Evolutionary conservation across 2,888 invertebrate species (phyloP), one percentile per base, ranked within the genome.

Genomic region (Elmis aenea): DNA sequence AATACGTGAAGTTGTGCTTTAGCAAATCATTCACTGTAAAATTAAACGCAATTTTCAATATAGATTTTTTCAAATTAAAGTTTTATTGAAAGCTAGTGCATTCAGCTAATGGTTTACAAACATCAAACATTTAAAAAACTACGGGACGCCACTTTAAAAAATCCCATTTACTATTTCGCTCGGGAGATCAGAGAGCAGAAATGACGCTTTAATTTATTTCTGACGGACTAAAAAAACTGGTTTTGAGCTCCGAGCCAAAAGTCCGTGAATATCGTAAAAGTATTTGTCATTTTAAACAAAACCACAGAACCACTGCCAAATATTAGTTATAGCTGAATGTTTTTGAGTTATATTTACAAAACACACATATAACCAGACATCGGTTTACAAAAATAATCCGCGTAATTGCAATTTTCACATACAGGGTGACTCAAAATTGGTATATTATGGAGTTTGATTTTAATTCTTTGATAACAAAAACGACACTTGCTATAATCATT

Each of bases 261-360:
- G 18, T 20, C 28, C 28, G 21, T 20, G 10, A 23, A 30, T 30
- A 30, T 30, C 30, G 30, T 23, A 30, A 30, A 30, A 23, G 22
- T 23, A 30, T 30, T 30, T 30, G 30, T 30, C 30, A 30, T 30
- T 30, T 23, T 14, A 28, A 15, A 30, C 2, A 13, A 30, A 30
- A 30, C 22, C 23, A 30, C 30, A 13, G 30, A 30, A 30, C 30
- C 12, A 30, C 30, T 30, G 30, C 30, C 30, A 30, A 23, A 30
- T 30, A 30, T 30, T 23, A 23, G 30, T 23, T 23, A 30, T 23
- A 28, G 14, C 30, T 13, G 21, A 13, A 14, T 10, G 23, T 23
- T 30, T 30, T 14, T 30, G 3, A 15, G 23, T 15, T 22, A 22
- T 30, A 30, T 20, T 29, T 26, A 26, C 15, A 10, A 26, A 26